Conservation (phyloP, 2,888 invertebrate genomes). For the Nemapogon koenigi region DNA sequence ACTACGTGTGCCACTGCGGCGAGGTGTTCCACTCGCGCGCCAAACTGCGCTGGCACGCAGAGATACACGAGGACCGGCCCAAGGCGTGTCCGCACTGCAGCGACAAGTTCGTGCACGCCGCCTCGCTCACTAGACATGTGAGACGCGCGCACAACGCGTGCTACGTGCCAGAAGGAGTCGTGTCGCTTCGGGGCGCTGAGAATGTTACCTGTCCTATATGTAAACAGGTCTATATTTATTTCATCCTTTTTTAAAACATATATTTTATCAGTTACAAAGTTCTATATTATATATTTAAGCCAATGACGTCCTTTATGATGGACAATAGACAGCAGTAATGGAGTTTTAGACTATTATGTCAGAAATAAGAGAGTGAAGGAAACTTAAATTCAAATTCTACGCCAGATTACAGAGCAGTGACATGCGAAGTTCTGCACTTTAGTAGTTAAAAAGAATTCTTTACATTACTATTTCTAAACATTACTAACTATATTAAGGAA, state of each 20-base stretch:
- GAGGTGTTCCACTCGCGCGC: conserved; percentile 83
- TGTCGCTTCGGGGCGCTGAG: conserved; percentile 68
- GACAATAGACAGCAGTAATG: too few relatives aligned
- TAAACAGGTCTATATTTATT: too few relatives aligned
- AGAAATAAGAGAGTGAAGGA: too few relatives aligned
- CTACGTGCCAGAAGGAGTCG: conserved; percentile 69
- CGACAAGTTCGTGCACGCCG: conserved; percentile 85
- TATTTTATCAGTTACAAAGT: too few relatives aligned
- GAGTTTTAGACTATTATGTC: too few relatives aligned
- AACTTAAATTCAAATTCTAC: not conserved
- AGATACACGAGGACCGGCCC: conserved; percentile 82
- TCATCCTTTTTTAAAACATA: too few relatives aligned
- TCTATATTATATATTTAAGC: too few relatives aligned
- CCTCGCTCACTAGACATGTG: conserved; percentile 84
- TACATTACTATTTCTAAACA: too few relatives aligned
- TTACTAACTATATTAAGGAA: too few relatives aligned
- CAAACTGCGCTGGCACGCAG: conserved; percentile 85
- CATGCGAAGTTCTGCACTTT: not conserved
- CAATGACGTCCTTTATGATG: too few relatives aligned
- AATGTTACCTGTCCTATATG: conserved; percentile 82
- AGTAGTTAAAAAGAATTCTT: not conserved
- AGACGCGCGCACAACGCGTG: conserved; percentile 79
- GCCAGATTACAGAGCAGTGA: too few relatives aligned
- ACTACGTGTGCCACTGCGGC: conserved; percentile 80
- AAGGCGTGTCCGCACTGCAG: conserved; percentile 85